Percentiles rank a stretch among this genome's conserved stretches.
Conservation (phyloP, 2,113 vertebrate species). For the Leptocoma aspasia region DNA sequence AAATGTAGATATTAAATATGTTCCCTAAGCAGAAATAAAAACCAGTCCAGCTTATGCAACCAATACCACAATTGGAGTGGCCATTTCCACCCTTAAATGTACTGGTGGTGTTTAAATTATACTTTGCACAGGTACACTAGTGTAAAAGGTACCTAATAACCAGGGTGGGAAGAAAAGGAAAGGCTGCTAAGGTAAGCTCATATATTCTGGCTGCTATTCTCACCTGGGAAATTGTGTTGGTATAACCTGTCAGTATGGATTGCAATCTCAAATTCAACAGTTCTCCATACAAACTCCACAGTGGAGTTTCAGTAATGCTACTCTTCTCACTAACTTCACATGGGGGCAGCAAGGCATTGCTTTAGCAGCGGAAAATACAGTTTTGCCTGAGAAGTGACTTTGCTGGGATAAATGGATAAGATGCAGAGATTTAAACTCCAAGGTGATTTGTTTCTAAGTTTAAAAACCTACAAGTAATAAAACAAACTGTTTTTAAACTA, state of each 20-base stretch:
- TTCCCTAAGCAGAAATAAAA: slow-evolving; percentile 43
- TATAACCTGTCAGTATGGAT: neutral
- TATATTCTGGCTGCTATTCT: neutral
- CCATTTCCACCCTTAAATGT: neutral
- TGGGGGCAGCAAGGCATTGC: slow-evolving; percentile 46
- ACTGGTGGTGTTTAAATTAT: neutral
- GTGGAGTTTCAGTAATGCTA: neutral
- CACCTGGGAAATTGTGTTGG: neutral
- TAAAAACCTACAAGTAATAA: neutral
- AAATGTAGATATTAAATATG: slow-evolving; percentile 25
- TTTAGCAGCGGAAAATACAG: accelerated
- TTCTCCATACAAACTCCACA: accelerated
- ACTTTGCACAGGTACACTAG: neutral
- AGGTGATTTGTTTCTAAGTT: neutral
- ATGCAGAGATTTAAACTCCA: neutral
- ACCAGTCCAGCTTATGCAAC: neutral
- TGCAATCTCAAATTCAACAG: neutral
- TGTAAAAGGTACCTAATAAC: neutral
- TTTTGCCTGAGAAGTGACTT: neutral
- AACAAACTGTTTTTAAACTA: neutral
- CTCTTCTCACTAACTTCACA: slow-evolving; percentile 20
- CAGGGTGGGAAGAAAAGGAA: neutral
- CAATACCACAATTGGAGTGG: neutral
- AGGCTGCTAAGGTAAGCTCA: neutral
- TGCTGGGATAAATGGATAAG: neutral